Evolutionary conservation across 2,888 invertebrate genomes (phyloP).

Genomic region (Spilosoma lubricipeda): DNA sequence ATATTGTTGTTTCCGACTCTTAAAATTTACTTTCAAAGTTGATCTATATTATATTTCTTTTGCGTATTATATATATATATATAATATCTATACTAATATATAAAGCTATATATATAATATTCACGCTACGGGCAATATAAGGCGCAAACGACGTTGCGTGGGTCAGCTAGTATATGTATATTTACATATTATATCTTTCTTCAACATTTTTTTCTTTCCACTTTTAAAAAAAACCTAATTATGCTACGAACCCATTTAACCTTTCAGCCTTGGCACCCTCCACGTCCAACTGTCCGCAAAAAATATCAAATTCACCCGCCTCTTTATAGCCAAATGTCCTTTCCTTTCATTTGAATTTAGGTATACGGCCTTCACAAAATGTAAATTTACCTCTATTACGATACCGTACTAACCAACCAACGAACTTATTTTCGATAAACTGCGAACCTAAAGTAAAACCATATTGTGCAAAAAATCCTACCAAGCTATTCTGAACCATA

Average conservation of each 20-base stretch:
- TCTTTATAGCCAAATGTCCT: constrained; percentile 1
- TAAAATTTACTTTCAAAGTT: neutral
- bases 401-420: constrained; percentile 6
- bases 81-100: too few relatives aligned
- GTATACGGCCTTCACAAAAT: constrained; percentile 10
- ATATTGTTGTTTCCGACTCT: neutral
- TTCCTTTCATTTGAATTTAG: constrained; percentile 8
- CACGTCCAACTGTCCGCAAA: neutral
- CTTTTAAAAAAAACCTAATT: neutral
- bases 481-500: neutral
- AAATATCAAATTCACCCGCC: constrained; percentile 1
- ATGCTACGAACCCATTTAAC: neutral
- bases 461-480: constrained; percentile 7
- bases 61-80: too few relatives aligned
- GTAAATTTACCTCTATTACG: constrained; percentile 12
- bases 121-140: too few relatives aligned
- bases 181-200: neutral
- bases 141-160: too few relatives aligned
- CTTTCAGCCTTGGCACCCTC: neutral
- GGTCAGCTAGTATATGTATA: too few relatives aligned
- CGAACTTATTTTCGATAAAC: constrained; percentile 11
- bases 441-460: constrained; percentile 15
- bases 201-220: neutral
- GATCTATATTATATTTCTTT: neutral
- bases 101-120: too few relatives aligned